Conservation (phyloP, 2,797 vertebrate species). For the Heliangelus exortis region DNA sequence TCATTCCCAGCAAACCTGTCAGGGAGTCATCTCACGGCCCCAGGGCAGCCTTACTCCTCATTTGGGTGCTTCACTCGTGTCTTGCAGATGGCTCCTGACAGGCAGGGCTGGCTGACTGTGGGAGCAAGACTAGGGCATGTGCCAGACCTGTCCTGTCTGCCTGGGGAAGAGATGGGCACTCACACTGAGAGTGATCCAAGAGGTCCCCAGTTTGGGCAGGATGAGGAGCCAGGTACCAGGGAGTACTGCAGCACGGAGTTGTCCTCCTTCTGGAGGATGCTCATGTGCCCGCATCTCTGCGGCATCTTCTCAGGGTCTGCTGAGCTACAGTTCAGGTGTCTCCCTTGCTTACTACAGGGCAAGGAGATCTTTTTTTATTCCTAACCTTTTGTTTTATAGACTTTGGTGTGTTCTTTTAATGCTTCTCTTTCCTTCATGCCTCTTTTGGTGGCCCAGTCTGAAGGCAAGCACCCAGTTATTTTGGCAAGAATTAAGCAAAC, state of each 20-base stretch:
- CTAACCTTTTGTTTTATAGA: background rate
- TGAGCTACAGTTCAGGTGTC: background rate
- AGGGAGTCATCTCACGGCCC: background rate
- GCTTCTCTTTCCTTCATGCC: background rate
- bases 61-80: background rate
- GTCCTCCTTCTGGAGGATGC: background rate
- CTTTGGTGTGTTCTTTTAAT: background rate
- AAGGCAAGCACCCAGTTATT: background rate
- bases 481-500: background rate
- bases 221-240: background rate
- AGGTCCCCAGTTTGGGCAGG: background rate
- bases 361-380: background rate
- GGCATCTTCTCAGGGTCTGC: background rate
- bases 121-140: background rate
- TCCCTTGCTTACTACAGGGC: background rate
- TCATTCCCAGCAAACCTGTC: background rate
- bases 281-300: background rate
- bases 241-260: background rate
- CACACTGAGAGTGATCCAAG: rapidly evolving
- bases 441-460: background rate
- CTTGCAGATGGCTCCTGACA: rapidly evolving
- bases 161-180: background rate
- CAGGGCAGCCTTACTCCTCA: background rate
- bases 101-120: rapidly evolving
- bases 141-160: rapidly evolving